Conservation (phyloP, 2,888 invertebrate species). For the Gnatocerus cornutus region DNA sequence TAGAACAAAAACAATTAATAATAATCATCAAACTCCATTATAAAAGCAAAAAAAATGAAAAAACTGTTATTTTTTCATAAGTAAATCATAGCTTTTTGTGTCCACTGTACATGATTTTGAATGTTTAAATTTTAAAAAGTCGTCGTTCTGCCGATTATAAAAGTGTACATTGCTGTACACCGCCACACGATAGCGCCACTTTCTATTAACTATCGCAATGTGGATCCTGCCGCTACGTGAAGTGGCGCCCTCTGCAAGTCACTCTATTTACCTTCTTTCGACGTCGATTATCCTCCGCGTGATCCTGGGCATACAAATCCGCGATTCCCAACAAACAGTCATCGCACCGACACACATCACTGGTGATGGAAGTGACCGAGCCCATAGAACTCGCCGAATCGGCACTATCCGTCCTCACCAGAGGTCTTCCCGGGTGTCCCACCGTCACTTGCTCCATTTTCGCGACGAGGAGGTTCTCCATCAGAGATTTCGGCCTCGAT, state of each 20-base stretch:
- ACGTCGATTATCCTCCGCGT: slow-evolving; percentile 66
- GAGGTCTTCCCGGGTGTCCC: slow-evolving; percentile 68
- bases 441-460: slow-evolving; percentile 82
- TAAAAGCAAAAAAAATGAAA: no score
- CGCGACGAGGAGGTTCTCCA: slow-evolving; percentile 86
- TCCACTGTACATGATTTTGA: no score
- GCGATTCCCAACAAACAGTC: slow-evolving; percentile 88
- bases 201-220: not conserved
- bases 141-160: no score
- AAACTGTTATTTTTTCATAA: no score
- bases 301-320: slow-evolving; percentile 78
- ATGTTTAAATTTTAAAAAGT: no score
- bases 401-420: slow-evolving; percentile 84
- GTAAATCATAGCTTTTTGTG: no score
- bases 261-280: slow-evolving; percentile 77
- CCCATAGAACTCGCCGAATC: slow-evolving; percentile 84
- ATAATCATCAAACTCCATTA: no score
- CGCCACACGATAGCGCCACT: slow-evolving; percentile 12
- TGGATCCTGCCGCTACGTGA: not conserved
- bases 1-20: no score
- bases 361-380: slow-evolving; percentile 79
- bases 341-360: slow-evolving; percentile 87
- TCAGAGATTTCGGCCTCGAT: slow-evolving; percentile 80
- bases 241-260: slow-evolving; percentile 19
- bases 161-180: not conserved